Conservation (phyloP, 2,797 vertebrate species). For the Selene dorsalis region DNA sequence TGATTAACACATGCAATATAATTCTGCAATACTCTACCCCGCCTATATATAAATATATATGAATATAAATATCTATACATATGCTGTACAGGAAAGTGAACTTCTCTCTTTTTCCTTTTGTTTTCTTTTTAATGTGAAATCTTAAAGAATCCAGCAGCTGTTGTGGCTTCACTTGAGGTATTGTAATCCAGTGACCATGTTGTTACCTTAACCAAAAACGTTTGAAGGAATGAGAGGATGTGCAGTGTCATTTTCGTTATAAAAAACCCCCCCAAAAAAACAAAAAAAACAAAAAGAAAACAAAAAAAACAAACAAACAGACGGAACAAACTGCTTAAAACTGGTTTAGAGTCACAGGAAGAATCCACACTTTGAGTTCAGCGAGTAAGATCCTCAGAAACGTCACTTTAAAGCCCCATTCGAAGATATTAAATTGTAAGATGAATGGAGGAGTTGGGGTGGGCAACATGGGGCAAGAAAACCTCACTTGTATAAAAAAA, state of each 20-base stretch:
- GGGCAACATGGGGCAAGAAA: slow-evolving; percentile 44
- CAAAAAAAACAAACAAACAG: slow-evolving; percentile 7
- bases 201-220: slow-evolving; percentile 85
- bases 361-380: slow-evolving; percentile 60
- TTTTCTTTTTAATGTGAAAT: slow-evolving; percentile 80
- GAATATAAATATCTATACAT: slow-evolving; percentile 84
- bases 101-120: slow-evolving; percentile 67
- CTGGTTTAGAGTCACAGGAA: slow-evolving; percentile 52
- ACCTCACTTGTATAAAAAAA: slow-evolving; percentile 47
- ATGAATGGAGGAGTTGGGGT: slow-evolving; percentile 10
- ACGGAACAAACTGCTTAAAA: slow-evolving; percentile 48
- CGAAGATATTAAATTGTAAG: slow-evolving; percentile 45
- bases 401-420: slow-evolving; percentile 66
- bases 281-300: no score
- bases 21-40: slow-evolving; percentile 87
- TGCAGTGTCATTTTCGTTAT: slow-evolving; percentile 62
- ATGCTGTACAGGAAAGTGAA: slow-evolving; percentile 83
- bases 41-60: slow-evolving; percentile 85
- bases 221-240: slow-evolving; percentile 70
- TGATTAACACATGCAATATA: slow-evolving; percentile 87
- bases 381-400: slow-evolving; percentile 57
- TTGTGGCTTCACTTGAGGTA: slow-evolving; percentile 83
- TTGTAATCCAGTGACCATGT: slow-evolving; percentile 83
- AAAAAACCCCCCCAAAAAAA: background rate
- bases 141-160: slow-evolving; percentile 83